Percentiles rank a stretch among this genome's conserved stretches.
phyloP scores from a whole-genome alignment of 2,113 vertebrate species.

The Casuarius casuarius region DNA sequence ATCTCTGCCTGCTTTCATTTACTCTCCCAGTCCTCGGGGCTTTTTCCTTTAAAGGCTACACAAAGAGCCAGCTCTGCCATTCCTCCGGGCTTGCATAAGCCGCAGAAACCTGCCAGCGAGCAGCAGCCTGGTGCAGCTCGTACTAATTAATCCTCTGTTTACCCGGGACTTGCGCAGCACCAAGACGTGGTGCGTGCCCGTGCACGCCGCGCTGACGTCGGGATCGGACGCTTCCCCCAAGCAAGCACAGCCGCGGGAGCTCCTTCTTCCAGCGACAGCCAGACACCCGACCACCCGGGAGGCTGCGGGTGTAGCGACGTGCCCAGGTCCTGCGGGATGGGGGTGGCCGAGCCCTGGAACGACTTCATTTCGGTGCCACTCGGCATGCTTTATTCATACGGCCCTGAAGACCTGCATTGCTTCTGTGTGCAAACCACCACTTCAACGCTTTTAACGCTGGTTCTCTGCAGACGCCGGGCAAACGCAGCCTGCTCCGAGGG shows the following conservation, averaged over 20 bases:
- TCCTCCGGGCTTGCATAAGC: background rate
- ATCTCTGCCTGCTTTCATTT: no score
- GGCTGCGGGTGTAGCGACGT: background rate
- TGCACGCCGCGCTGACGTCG: background rate
- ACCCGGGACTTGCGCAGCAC: background rate
- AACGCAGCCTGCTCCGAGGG: background rate
- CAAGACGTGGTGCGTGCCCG: accelerated
- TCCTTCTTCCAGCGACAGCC: accelerated
- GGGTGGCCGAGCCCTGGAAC: no score
- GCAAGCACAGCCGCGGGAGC: no score
- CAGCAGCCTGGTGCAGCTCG: background rate
- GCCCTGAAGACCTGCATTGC: accelerated
- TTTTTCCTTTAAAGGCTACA: no score
- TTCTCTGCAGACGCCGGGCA: background rate
- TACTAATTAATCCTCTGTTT: background rate
- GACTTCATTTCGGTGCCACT: background rate
- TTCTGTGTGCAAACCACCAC: background rate
- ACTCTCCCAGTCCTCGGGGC: no score
- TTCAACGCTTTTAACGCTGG: background rate
- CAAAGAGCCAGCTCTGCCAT: background rate
- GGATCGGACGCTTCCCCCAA: accelerated
- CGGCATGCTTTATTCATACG: background rate
- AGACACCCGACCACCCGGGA: accelerated
- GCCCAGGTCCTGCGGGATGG: no score
- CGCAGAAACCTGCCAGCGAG: background rate